A percentile compares a stretch with the other conserved stretches of the same genome.
phyloP scores from a whole-genome alignment of 1,140 invertebrate genomes.

The Drosophila tsacasi region DNA sequence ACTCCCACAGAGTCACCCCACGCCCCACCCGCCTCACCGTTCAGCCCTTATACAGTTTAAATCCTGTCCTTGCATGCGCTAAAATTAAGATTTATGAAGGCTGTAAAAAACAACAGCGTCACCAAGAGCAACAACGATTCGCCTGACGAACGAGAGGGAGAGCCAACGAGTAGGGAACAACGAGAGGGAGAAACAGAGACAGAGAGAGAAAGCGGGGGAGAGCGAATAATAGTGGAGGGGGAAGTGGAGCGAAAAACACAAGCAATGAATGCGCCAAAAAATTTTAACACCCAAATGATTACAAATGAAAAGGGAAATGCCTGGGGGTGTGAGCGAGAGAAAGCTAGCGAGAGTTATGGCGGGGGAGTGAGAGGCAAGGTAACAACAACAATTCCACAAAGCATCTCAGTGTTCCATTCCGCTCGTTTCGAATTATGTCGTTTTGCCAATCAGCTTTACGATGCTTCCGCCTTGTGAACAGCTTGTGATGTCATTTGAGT shows the following conservation, averaged over 20 bases:
- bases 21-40: not conserved
- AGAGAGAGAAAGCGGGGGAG: too few species aligned
- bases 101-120: conserved; percentile 81
- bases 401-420: conserved; percentile 18
- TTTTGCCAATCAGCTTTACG: conserved; percentile 26
- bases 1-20: not conserved
- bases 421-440: conserved; percentile 23
- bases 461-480: conserved; percentile 12
- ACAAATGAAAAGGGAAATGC: conserved; percentile 58
- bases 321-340: not conserved
- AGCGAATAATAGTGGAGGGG: not conserved
- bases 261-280: conserved; percentile 75
- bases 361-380: conserved; percentile 6
- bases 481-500: conserved; percentile 10
- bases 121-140: conserved; percentile 28
- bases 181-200: not conserved
- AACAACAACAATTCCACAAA: not conserved
- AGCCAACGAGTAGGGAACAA: not conserved
- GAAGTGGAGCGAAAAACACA: conserved; percentile 9
- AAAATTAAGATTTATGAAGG: conserved; percentile 82
- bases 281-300: conserved; percentile 80
- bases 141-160: not conserved
- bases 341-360: not conserved
- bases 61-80: conserved; percentile 67
- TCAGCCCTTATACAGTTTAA: conserved; percentile 26